Evolutionary conservation across 2,113 vertebrate genomes (phyloP).

Genomic region (Excalfactoria chinensis): DNA sequence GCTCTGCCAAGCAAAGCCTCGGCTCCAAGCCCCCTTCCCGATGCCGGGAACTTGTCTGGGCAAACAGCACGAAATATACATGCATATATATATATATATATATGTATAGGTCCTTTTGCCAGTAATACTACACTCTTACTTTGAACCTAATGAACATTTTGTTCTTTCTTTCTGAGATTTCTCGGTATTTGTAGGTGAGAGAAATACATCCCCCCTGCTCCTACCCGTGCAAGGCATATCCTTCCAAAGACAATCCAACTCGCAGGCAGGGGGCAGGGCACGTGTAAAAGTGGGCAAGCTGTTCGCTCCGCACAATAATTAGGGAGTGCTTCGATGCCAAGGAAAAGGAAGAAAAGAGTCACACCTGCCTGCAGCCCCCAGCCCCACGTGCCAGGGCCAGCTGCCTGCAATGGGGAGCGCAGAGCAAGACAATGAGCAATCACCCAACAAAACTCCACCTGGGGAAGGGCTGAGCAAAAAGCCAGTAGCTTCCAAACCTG

Average conservation of each 20-base stretch:
- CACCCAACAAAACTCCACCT: neutral
- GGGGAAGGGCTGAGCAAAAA: neutral
- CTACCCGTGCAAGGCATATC: neutral
- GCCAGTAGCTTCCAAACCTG: neutral
- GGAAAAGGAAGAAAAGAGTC: slow-evolving; percentile 38
- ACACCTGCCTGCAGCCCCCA: slow-evolving; percentile 38
- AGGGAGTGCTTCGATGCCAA: slow-evolving; percentile 19
- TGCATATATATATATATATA: neutral
- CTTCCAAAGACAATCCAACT: slow-evolving; percentile 58
- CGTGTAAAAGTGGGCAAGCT: slow-evolving; percentile 67
- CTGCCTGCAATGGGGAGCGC: neutral
- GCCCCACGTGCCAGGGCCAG: neutral
- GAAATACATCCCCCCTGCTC: neutral
- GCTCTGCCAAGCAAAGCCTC: neutral
- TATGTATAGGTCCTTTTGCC: neutral
- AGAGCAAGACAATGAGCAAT: neutral
- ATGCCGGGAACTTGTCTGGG: neutral
- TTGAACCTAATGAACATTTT: neutral
- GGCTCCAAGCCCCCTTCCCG: neutral
- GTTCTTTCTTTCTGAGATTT: neutral
- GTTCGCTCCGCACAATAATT: slow-evolving; percentile 49
- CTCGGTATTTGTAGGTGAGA: slow-evolving; percentile 13
- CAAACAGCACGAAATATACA: neutral
- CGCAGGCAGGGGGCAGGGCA: slow-evolving; percentile 65
- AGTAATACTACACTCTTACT: neutral